Evolutionary conservation across 92 coral and sea anemone species (phyloP).

Genomic region (Actinostola sp.): DNA sequence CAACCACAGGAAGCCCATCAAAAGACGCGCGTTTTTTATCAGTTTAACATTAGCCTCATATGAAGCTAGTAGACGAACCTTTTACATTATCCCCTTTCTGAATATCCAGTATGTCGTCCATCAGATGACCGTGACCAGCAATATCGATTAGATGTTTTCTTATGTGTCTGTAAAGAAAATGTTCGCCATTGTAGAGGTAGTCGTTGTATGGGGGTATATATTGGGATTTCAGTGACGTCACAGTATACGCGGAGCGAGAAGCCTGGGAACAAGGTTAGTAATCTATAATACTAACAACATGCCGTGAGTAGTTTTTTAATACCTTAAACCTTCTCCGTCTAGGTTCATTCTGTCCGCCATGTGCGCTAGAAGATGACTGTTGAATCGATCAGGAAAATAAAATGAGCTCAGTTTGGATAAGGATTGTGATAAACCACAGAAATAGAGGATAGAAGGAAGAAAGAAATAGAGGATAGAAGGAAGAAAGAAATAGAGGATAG

Average conservation of each 20-base stretch:
- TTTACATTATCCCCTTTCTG: conserved; percentile 81
- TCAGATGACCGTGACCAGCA: conserved; percentile 64
- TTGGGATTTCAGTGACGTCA: not conserved
- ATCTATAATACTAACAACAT: not conserved
- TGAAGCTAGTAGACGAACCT: conserved; percentile 47
- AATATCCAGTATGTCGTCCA: conserved; percentile 69
- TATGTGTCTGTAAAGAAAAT: conserved; percentile 67
- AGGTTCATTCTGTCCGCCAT: conserved; percentile 84
- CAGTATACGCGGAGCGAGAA: too few species aligned
- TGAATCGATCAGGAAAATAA: not conserved
- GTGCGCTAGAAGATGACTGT: conserved; percentile 80
- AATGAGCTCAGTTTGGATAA: not conserved
- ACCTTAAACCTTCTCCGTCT: conserved; percentile 85
- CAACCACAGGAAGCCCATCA: too few species aligned
- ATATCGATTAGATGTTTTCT: conserved; percentile 70
- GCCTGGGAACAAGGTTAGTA: too few species aligned
- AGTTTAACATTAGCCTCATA: not conserved
- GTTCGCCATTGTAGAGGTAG: not conserved
- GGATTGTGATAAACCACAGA: not conserved
- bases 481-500: not conserved
- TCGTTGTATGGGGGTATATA: not conserved
- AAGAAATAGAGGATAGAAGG: not conserved
- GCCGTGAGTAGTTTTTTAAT: not conserved
- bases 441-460: not conserved
- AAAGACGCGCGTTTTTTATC: not conserved